phyloP scores from a whole-genome alignment of 2,797 vertebrate species.

The Tenualosa ilisha region DNA sequence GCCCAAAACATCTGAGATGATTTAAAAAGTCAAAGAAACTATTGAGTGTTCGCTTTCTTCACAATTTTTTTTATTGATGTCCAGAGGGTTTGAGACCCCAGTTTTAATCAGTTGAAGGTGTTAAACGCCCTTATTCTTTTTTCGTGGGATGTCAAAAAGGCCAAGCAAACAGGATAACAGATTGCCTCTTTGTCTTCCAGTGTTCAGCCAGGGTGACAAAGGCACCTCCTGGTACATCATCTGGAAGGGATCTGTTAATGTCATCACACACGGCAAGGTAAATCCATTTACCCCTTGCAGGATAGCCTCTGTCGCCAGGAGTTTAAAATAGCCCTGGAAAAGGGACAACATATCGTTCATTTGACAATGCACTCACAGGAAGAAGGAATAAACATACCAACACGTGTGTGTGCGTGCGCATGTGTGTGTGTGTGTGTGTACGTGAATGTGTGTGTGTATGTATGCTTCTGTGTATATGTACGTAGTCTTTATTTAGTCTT shows the following conservation, averaged over 20 bases:
- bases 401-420: background rate
- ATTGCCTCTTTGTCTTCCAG: slow-evolving; percentile 63
- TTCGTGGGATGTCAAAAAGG: background rate
- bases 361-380: slow-evolving; percentile 2
- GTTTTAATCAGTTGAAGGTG: no score
- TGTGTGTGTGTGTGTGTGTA: background rate
- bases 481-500: background rate
- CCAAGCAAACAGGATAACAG: background rate
- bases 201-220: slow-evolving; percentile 97
- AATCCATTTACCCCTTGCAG: slow-evolving; percentile 31
- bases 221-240: slow-evolving; percentile 98
- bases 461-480: slow-evolving; percentile 25
- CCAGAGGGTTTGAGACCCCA: no score
- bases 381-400: background rate
- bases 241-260: slow-evolving; percentile 97
- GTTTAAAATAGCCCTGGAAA: slow-evolving; percentile 11
- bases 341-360: background rate
- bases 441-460: background rate
- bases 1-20: no score
- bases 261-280: slow-evolving; percentile 96
- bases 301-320: slow-evolving; percentile 14
- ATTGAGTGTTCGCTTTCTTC: no score
- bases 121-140: no score
- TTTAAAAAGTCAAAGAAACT: no score
- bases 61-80: no score